phyloP scores from a whole-genome alignment of 2,888 invertebrate genomes.

The Nemotelus pantherinus region DNA sequence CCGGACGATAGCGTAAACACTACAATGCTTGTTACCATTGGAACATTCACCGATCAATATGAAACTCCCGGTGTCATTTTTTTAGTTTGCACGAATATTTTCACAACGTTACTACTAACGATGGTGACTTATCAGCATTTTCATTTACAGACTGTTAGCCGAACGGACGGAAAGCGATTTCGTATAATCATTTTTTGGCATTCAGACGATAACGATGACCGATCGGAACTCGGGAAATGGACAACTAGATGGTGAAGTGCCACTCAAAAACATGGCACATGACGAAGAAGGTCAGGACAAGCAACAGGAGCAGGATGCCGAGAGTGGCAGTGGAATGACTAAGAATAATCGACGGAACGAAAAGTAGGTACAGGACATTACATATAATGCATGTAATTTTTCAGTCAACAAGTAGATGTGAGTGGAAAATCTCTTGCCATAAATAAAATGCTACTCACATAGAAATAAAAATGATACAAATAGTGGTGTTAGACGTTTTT shows the following conservation, averaged over 20 bases:
- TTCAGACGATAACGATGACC: background rate
- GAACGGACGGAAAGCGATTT: background rate
- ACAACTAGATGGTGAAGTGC: conserved; percentile 45
- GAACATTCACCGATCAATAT: background rate
- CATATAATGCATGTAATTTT: no score
- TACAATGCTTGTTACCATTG: background rate
- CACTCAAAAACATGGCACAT: conserved; percentile 45
- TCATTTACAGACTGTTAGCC: conserved; percentile 16
- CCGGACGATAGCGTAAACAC: background rate
- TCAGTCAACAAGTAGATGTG: background rate
- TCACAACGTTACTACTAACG: no score
- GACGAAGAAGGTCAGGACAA: conserved; percentile 41
- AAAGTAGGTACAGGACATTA: conserved; percentile 13
- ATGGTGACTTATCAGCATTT: conserved; percentile 6
- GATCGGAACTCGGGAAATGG: conserved; percentile 26
- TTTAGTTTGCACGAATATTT: no score
- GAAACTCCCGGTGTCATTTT: no score
- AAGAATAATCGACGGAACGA: conserved; percentile 33
- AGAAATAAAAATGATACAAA: background rate
- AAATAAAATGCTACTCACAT: background rate
- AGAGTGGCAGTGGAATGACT: conserved; percentile 36
- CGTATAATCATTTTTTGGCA: background rate
- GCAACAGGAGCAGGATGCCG: conserved; percentile 24
- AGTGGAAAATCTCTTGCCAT: background rate
- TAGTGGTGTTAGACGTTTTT: background rate